Evolutionary conservation across 2,888 invertebrate genomes (phyloP).

Genomic region (Acheta domesticus): DNA sequence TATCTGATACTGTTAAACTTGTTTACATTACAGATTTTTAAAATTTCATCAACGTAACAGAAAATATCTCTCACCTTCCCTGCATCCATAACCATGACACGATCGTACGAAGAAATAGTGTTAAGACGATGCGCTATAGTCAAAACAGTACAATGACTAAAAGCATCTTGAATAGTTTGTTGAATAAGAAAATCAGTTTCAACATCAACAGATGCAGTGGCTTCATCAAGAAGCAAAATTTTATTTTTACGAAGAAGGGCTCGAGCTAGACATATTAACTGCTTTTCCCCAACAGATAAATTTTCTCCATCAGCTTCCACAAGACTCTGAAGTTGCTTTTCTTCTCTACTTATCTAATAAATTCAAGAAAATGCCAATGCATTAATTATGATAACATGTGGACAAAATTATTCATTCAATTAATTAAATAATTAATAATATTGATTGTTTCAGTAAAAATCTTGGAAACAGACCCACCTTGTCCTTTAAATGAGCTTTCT

Average conservation of each 20-base stretch:
- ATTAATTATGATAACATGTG: too few relatives aligned
- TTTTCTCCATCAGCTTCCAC: slow-evolving; percentile 41
- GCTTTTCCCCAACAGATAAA: slow-evolving; percentile 44
- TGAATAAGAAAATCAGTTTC: slow-evolving; percentile 54
- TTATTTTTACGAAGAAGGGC: slow-evolving; percentile 44
- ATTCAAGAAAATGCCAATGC: neutral
- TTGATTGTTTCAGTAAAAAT: too few relatives aligned
- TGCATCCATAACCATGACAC: slow-evolving; percentile 42
- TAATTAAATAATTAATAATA: too few relatives aligned
- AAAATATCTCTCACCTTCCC: slow-evolving; percentile 40
- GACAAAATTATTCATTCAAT: too few relatives aligned
- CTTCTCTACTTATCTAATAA: slow-evolving; percentile 40
- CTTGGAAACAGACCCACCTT: slow-evolving; percentile 33
- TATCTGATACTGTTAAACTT: too few relatives aligned
- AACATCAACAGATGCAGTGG: slow-evolving; percentile 54
- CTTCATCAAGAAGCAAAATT: slow-evolving; percentile 54
- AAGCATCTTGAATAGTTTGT: slow-evolving; percentile 50
- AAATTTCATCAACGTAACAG: slow-evolving; percentile 45
- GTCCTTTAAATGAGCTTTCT: slow-evolving; percentile 42
- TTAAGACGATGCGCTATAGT: slow-evolving; percentile 54
- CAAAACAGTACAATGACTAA: slow-evolving; percentile 50
- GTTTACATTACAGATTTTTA: slow-evolving; percentile 42
- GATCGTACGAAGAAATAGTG: slow-evolving; percentile 50
- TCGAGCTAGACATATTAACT: slow-evolving; percentile 44
- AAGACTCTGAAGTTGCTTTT: slow-evolving; percentile 38